Percentiles rank a stretch among this genome's conserved stretches.
Conservation (phyloP, 1,140 invertebrate species). For the Neuroterus valhalla region DNA sequence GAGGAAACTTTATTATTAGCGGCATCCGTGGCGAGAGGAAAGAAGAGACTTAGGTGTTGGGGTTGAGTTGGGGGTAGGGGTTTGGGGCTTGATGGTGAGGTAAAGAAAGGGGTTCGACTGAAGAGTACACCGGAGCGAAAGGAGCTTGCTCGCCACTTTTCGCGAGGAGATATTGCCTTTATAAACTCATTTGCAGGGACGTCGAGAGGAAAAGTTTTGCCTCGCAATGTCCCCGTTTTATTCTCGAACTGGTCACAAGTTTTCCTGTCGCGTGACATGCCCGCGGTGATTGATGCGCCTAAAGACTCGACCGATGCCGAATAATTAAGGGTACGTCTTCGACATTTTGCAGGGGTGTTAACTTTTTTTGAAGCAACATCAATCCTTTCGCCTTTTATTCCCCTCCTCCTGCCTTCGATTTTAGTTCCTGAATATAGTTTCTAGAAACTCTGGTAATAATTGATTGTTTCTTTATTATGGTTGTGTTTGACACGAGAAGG, state of each 20-base stretch:
- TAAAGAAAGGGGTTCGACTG: conserved; percentile 28
- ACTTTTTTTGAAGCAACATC: too few species aligned
- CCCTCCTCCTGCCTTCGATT: too few species aligned
- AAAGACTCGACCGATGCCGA: conserved; percentile 34
- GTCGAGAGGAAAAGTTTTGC: conserved; percentile 57
- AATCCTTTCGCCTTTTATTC: too few species aligned
- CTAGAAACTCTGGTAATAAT: too few species aligned
- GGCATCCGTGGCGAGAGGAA: conserved; percentile 40
- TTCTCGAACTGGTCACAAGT: conserved; percentile 49
- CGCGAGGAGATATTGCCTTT: conserved; percentile 70
- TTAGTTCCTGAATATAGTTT: too few species aligned
- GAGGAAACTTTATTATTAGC: conserved; percentile 75
- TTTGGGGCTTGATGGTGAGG: conserved; percentile 32
- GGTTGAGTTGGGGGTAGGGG: conserved; percentile 33
- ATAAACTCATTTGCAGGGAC: conserved; percentile 75
- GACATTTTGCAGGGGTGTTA: background rate
- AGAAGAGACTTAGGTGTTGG: too few species aligned
- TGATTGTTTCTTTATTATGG: too few species aligned
- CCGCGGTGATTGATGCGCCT: conserved; percentile 43
- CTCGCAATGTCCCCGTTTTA: conserved; percentile 33
- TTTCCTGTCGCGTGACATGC: conserved; percentile 46
- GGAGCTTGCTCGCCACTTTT: conserved; percentile 13
- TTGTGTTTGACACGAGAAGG: too few species aligned
- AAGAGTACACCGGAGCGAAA: conserved; percentile 34
- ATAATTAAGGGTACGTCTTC: conserved; percentile 41